Evolutionary conservation across 2,888 invertebrate species (phyloP).

Genomic region (Phoenoteleia sp.): DNA sequence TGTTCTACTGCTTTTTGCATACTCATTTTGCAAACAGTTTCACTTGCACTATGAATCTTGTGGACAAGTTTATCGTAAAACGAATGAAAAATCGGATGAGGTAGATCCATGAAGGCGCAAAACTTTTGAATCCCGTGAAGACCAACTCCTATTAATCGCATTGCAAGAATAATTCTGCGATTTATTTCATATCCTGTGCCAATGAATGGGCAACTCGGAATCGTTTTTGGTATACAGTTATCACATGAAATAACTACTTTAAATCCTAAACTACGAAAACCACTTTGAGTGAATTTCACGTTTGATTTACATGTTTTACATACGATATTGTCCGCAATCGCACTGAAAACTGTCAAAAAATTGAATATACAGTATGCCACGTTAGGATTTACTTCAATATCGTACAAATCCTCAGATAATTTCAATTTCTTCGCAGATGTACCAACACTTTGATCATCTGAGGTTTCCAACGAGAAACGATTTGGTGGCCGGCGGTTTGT

Average conservation of each 20-base stretch:
- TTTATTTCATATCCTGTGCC: slow-evolving; percentile 73
- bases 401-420: not conserved
- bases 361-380: slow-evolving; percentile 33
- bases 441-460: not conserved
- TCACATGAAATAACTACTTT: slow-evolving; percentile 11
- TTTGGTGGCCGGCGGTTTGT: not conserved
- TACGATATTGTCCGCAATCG: not conserved
- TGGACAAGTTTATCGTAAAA: no score
- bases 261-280: slow-evolving; percentile 10
- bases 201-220: no score
- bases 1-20: slow-evolving; percentile 39
- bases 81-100: slow-evolving; percentile 73
- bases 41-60: slow-evolving; percentile 36
- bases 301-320: not conserved
- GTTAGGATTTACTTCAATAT: slow-evolving; percentile 47
- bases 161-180: slow-evolving; percentile 71
- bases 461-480: not conserved
- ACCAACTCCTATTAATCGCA: slow-evolving; percentile 72
- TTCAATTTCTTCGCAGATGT: slow-evolving; percentile 17
- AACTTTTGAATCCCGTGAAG: slow-evolving; percentile 42
- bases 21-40: slow-evolving; percentile 37
- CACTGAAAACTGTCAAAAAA: slow-evolving; percentile 7
- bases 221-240: slow-evolving; percentile 10
- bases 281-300: not conserved
- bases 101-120: slow-evolving; percentile 64